Percentiles rank a stretch among this genome's conserved stretches.
phyloP scores from a whole-genome alignment of 2,113 vertebrate genomes.

The Periophthalmodon schlosseri region DNA sequence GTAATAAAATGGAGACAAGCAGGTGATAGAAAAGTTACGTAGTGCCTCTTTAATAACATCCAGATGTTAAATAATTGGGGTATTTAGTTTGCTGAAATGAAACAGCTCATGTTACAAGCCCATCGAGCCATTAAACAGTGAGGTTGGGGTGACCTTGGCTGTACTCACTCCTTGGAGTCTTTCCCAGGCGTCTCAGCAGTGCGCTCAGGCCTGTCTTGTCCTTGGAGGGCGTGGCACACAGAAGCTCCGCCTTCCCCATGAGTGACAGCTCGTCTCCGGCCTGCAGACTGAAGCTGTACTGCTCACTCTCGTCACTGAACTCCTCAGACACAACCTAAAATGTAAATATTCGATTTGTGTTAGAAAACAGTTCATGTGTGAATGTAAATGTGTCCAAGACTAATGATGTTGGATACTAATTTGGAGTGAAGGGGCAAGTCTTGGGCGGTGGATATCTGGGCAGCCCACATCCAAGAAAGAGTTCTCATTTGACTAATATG shows the following conservation, averaged over 20 bases:
- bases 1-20: no score
- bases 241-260: slow-evolving; percentile 97
- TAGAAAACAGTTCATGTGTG: neutral
- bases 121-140: neutral
- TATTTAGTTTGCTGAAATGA: neutral
- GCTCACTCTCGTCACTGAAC: slow-evolving; percentile 98
- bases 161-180: slow-evolving; percentile 76
- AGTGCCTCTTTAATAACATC: neutral
- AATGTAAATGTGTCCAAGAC: neutral
- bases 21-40: no score
- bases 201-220: slow-evolving; percentile 93
- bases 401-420: no score
- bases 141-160: slow-evolving; percentile 12
- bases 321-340: slow-evolving; percentile 94
- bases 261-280: slow-evolving; percentile 96
- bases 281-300: slow-evolving; percentile 98
- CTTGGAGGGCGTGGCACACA: slow-evolving; percentile 88
- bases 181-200: slow-evolving; percentile 89
- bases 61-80: neutral
- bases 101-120: neutral
- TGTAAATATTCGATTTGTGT: slow-evolving; percentile 4
- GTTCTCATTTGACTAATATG: no score
- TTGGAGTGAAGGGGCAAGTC: no score
- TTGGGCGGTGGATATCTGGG: no score
- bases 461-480: no score